Evolutionary conservation across 2,888 invertebrate species (phyloP).

Genomic region (Lumbricus terrestris): DNA sequence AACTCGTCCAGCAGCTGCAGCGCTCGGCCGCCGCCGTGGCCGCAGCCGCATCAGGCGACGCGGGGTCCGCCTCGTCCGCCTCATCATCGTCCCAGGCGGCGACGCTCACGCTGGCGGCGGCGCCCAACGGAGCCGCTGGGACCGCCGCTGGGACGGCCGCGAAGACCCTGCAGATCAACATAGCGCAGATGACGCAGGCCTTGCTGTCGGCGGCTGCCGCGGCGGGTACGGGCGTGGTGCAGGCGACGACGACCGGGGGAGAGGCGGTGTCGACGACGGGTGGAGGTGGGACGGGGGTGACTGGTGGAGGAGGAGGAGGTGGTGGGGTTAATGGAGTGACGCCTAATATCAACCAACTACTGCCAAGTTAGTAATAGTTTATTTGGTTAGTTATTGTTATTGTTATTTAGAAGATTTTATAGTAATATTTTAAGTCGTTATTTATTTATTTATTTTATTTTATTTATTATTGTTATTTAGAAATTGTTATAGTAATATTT

Average conservation of each 20-base stretch:
- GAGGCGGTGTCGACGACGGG: slow-evolving; percentile 6
- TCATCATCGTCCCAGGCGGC: background rate
- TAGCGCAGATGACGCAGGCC: slow-evolving; percentile 18
- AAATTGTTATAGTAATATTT: too few relatives aligned
- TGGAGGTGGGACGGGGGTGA: background rate
- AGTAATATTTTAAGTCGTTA: too few relatives aligned
- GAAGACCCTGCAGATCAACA: background rate
- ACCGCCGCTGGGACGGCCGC: background rate
- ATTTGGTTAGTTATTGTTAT: too few relatives aligned
- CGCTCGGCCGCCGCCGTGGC: slow-evolving; percentile 17
- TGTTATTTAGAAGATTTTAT: too few relatives aligned
- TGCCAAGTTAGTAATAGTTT: slow-evolving; percentile 39
- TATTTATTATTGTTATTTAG: too few relatives aligned
- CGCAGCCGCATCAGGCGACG: background rate
- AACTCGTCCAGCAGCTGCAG: slow-evolving; percentile 16
- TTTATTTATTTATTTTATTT: too few relatives aligned
- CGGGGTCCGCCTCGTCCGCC: background rate
- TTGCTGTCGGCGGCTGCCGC: background rate
- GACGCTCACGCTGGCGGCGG: background rate
- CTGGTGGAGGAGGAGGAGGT: background rate
- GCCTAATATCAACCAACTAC: slow-evolving; percentile 43
- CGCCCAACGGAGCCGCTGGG: background rate
- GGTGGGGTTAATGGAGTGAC: slow-evolving; percentile 16
- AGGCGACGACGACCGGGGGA: background rate
- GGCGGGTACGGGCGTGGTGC: background rate